phyloP scores from a whole-genome alignment of 2,888 invertebrate species.

The Liopterus haemorrhoidalis region DNA sequence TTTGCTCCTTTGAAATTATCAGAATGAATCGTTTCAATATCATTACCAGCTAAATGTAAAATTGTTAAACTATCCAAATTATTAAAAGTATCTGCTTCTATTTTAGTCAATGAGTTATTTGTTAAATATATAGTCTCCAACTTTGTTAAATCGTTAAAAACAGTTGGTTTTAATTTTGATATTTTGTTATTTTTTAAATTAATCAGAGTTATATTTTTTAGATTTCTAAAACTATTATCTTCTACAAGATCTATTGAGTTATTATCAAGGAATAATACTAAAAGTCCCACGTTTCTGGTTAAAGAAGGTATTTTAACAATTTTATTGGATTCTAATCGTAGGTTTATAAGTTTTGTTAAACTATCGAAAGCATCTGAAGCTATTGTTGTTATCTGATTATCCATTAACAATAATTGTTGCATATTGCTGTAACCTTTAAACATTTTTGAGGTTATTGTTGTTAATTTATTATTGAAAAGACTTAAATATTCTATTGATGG shows the following conservation, averaged over 20 bases:
- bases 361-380: constrained; percentile 5
- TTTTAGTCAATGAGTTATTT: constrained; percentile 12
- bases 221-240: constrained; percentile 14
- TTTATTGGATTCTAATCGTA: no score
- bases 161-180: constrained; percentile 4
- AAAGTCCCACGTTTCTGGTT: no score
- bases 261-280: constrained; percentile 3
- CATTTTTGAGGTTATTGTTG: constrained; percentile 8
- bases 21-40: constrained; percentile 11
- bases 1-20: constrained; percentile 11
- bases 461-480: constrained; percentile 11
- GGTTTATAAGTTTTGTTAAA: constrained; percentile 7
- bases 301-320: constrained; percentile 13
- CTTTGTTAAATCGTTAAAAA: constrained; percentile 13
- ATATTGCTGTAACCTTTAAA: constrained; percentile 6
- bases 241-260: constrained; percentile 13
- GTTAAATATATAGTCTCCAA: constrained; percentile 7
- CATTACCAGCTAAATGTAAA: constrained; percentile 11
- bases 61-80: constrained; percentile 10
- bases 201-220: constrained; percentile 14
- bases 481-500: constrained; percentile 2
- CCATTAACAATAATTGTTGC: background rate
- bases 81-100: constrained; percentile 11
- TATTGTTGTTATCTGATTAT: constrained; percentile 13
- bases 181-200: constrained; percentile 16